Evolutionary conservation across 2,888 invertebrate species (phyloP).

Genomic region (Lymantria dispar): DNA sequence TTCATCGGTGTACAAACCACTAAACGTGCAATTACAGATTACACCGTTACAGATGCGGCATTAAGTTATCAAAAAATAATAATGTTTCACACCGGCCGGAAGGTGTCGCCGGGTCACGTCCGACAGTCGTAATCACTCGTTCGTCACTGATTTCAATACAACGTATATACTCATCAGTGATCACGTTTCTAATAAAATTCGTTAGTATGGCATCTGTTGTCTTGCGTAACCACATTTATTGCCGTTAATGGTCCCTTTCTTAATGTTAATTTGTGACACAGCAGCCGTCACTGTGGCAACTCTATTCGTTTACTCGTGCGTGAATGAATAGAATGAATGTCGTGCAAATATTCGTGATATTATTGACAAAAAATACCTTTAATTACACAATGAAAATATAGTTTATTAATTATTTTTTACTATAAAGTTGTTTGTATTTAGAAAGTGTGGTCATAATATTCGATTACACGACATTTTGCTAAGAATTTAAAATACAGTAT

Average conservation of each 20-base stretch:
- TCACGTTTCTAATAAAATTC: constrained; percentile 80
- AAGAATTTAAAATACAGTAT: too few species aligned
- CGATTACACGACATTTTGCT: too few species aligned
- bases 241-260: constrained; percentile 68
- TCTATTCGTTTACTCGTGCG: constrained; percentile 36
- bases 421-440: background rate
- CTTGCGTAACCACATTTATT: constrained; percentile 77
- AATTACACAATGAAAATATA: background rate
- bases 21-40: constrained; percentile 80
- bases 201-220: constrained; percentile 66
- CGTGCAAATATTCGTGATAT: constrained; percentile 15
- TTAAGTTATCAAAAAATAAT: constrained; percentile 78
- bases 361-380: background rate
- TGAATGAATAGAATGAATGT: constrained; percentile 21
- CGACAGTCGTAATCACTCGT: constrained; percentile 56
- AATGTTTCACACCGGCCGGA: constrained; percentile 78
- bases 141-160: constrained; percentile 60
- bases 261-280: constrained; percentile 60
- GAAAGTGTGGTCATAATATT: too few species aligned
- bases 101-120: constrained; percentile 74
- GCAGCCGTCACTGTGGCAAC: constrained; percentile 37
- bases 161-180: constrained; percentile 50
- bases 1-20: constrained; percentile 74
- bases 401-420: background rate
- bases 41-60: constrained; percentile 75